Conservation (phyloP, 2,797 vertebrate species). For the Megaceryle alcyon region DNA sequence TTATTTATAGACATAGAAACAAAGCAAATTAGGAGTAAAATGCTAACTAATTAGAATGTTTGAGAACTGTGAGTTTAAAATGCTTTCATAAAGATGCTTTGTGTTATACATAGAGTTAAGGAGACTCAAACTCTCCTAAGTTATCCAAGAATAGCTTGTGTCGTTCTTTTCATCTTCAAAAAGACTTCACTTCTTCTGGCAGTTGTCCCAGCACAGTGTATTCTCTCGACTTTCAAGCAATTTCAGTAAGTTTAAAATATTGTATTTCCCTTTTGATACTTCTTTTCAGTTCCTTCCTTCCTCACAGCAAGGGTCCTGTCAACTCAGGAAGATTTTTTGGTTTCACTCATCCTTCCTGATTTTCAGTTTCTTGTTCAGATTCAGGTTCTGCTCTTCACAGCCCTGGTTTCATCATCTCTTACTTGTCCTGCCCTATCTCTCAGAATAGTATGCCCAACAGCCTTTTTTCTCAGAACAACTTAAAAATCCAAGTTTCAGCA, state of each 20-base stretch:
- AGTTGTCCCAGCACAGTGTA: not conserved
- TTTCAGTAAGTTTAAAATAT: not conserved
- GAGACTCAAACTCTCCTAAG: not conserved
- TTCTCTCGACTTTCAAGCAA: not conserved
- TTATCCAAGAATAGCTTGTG: not conserved
- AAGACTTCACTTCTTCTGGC: not conserved
- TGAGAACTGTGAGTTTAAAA: not conserved
- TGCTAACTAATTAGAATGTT: not conserved
- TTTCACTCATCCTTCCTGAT: not conserved
- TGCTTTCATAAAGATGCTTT: not conserved
- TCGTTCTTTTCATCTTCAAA: not conserved
- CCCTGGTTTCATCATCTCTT: not conserved
- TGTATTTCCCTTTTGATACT: not conserved
- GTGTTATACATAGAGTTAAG: not conserved
- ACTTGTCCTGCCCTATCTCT: not conserved
- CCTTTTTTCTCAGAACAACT: not conserved
- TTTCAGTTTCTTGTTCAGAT: not conserved
- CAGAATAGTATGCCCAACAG: not conserved
- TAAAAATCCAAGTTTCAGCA: not conserved
- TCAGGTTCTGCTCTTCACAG: not conserved
- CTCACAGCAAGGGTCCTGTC: not conserved
- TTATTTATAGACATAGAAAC: not conserved
- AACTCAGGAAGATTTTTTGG: not conserved
- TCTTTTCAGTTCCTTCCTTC: not conserved
- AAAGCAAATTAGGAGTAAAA: not conserved